Evolutionary conservation across 2,113 vertebrate species (phyloP).

Genomic region (Paratilapia polleni): DNA sequence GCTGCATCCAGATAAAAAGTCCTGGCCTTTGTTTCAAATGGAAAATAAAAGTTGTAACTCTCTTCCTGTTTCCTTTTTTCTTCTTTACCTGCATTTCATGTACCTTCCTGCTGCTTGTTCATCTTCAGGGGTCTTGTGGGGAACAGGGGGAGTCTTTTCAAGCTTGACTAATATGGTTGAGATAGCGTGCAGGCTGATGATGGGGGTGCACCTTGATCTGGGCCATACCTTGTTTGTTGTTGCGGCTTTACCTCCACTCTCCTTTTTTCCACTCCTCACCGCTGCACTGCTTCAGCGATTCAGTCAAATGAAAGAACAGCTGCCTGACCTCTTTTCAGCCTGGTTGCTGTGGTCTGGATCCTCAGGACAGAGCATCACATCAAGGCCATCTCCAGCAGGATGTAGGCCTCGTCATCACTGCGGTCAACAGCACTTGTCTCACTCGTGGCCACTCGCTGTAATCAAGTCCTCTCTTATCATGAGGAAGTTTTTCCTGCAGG

Average conservation of each 20-base stretch:
- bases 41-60: slow-evolving; percentile 39
- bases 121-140: slow-evolving; percentile 62
- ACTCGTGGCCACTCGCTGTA: slow-evolving; percentile 26
- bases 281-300: slow-evolving; percentile 37
- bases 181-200: slow-evolving; percentile 67
- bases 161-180: slow-evolving; percentile 72
- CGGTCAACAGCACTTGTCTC: slow-evolving; percentile 45
- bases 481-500: slow-evolving; percentile 70
- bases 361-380: slow-evolving; percentile 28
- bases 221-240: slow-evolving; percentile 61
- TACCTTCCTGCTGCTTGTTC: slow-evolving; percentile 54
- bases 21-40: slow-evolving; percentile 39
- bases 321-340: slow-evolving; percentile 55
- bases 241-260: slow-evolving; percentile 49
- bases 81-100: slow-evolving; percentile 62
- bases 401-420: slow-evolving; percentile 19
- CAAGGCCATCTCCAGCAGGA: slow-evolving; percentile 45
- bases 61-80: slow-evolving; percentile 40
- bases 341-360: slow-evolving; percentile 22
- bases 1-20: slow-evolving; percentile 37
- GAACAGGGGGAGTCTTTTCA: slow-evolving; percentile 52
- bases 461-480: slow-evolving; percentile 63
- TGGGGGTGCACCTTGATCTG: slow-evolving; percentile 71
- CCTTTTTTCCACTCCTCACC: slow-evolving; percentile 23
- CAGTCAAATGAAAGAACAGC: slow-evolving; percentile 65